These are phyloP conservation scores for Hydropsyche tenuis DNA, from an alignment of 1,140 invertebrate species.

Conservation along the genomic window DNA sequence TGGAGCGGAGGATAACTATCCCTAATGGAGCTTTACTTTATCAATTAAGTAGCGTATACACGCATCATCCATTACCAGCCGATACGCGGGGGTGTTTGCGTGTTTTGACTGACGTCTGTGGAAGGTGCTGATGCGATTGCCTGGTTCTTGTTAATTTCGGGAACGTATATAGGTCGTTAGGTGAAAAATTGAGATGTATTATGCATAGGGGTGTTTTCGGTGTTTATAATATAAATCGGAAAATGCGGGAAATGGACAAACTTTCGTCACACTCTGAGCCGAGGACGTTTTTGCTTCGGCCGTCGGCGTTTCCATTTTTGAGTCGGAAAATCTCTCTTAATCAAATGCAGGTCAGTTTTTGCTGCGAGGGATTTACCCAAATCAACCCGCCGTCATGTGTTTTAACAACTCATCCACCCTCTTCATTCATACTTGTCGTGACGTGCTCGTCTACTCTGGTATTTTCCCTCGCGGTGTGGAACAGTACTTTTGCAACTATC, in stretches of 20 bases:
- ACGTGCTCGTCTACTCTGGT: background rate
- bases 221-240: no score
- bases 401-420: slow-evolving; percentile 40
- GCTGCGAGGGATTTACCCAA: slow-evolving; percentile 31
- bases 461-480: background rate
- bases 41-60: slow-evolving; percentile 17
- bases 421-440: slow-evolving; percentile 37
- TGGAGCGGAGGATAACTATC: background rate
- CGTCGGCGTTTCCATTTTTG: background rate
- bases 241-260: no score
- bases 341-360: slow-evolving; percentile 40
- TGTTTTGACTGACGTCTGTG: slow-evolving; percentile 1
- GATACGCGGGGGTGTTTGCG: background rate
- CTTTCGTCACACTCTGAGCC: background rate
- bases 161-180: no score
- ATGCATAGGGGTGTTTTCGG: no score
- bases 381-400: slow-evolving; percentile 36
- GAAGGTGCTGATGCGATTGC: background rate
- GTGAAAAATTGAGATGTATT: no score
- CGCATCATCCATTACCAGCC: slow-evolving; percentile 16
- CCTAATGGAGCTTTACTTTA: slow-evolving; percentile 13
- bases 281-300: background rate
- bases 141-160: background rate
- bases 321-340: slow-evolving; percentile 31
- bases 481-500: background rate